A percentile compares a stretch with the other conserved stretches of the same genome.
Evolutionary conservation across 2,888 invertebrate species (phyloP).

Genomic region (Odontomyia ornata): DNA sequence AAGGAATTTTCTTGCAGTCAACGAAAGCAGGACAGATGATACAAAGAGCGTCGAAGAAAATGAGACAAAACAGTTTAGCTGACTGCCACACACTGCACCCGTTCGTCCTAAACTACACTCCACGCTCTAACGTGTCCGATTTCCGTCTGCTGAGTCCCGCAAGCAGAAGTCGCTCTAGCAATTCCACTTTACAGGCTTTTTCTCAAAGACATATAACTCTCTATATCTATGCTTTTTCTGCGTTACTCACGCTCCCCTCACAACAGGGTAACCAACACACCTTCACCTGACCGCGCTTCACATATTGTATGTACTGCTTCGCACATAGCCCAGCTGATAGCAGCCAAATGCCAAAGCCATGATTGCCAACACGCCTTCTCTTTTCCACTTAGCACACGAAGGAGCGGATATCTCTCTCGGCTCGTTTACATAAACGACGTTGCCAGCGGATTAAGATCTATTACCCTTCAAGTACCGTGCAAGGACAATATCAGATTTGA

Average conservation of each 20-base stretch:
- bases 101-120: conserved; percentile 37
- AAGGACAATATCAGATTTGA: not conserved
- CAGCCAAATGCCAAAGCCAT: not conserved
- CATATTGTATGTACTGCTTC: not conserved
- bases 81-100: conserved; percentile 30
- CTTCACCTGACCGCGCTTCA: not conserved
- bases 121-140: conserved; percentile 45
- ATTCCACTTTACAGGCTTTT: not conserved
- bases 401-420: too few relatives aligned
- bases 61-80: conserved; percentile 26
- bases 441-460: not conserved
- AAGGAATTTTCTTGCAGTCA: conserved; percentile 10
- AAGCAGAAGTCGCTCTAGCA: not conserved
- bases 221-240: too few relatives aligned
- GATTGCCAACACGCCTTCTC: too few relatives aligned
- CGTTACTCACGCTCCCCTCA: not conserved
- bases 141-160: conserved; percentile 44
- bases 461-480: not conserved
- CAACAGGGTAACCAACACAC: not conserved
- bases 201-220: too few relatives aligned
- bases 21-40: conserved; percentile 19
- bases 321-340: not conserved
- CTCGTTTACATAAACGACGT: too few relatives aligned
- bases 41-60: conserved; percentile 8
- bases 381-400: too few relatives aligned